Base-by-base conservation (phyloP, 2,113 vertebrate genomes). In the Gasterosteus aculeatus region DNA sequence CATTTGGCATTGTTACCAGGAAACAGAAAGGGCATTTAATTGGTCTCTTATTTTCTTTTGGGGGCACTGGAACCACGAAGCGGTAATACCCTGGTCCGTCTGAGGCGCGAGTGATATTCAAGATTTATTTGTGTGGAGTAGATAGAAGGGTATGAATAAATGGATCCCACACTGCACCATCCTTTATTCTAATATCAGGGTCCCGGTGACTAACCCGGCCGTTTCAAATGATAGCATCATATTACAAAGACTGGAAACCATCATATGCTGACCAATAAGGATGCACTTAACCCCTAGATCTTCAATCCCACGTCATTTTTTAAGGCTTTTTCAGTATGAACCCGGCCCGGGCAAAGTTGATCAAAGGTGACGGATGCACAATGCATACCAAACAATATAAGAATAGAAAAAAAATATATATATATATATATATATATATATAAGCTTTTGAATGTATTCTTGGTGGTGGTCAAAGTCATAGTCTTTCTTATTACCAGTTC, bases 1-100 rank as follows among this genome's bases (percentile, higher is more conserved):
- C 75, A 84, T 78, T 86, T 85, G 72, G 76, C 31, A 18, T 46
- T 60, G 86, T 87, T 87, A 85, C 35, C 61, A 70, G 62, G 78
- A 88, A 90, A 85, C 72, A 39, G 33, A 83, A 90, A 64, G 57
- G 72, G 51, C 62, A 72, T 85, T 85, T 90, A 90, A 91, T 91
- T 89, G 75, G 82, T 60, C 75, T 75, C 89, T 87, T 91, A 92
- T 87, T 88, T 85, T 35, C 80, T 39, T 77, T 78, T 69, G 42
- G 54, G 79, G 49, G 69, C 85, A 83, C 56, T 29, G 56, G 12
- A 63, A 58, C 47, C 83, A 85, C 70, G 56, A 70, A 82, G 63
- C 3, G 3, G 2, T 75, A 69, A 77, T 79, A 69, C 84, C 47
- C 18, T 2, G 47, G 67, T 76, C 72, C 51, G 66, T 89, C 73